Base-by-base conservation (phyloP, 2,797 vertebrate genomes). In the Aphelocoma californica region DNA sequence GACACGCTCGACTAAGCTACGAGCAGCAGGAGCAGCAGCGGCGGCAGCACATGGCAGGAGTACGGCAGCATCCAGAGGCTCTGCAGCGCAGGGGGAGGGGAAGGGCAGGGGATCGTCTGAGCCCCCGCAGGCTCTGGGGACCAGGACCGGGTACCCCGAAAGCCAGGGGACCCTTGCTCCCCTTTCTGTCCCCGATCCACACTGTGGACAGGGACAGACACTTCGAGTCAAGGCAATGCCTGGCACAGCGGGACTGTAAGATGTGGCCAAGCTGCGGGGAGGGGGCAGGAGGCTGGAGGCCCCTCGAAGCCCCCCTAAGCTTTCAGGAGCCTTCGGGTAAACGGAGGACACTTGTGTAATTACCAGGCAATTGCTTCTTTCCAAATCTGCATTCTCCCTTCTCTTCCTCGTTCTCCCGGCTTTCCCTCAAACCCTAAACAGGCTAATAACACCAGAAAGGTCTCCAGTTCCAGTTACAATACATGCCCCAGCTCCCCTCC, bases 11-110 rank as follows among this genome's bases (percentile, higher is more conserved):
- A 89, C 84, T 97, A 95, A 90, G 97, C 97, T 96, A 97, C 87
- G 90, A 97, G 97, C 96, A 96, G 89, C 95, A 88, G 85, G 57
- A 67, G 97, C 95, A 44, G 97, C 91, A 81, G 97, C 90, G 86
- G 97, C 98, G 42, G 97, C 98, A 40, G 98, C 98, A 98, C 98
- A 98, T 98, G 98, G 98, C 95, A 96, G 97, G 88, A 92, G 96
- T 90, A 88, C 83, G 86, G 80, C 92, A 70, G 94, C 92, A 95
- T 93, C 89, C 93, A 74, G n/a, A 90, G 91, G 31, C 90, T 89
- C 95, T 64, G 97, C 97, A 86, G 97, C 97, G 95, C 95, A 67
- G 88, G 94, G 81, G 92, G 92, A 94, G 75, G 81, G 84, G 86
- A 72, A 32, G 72, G 54, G 81, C 81, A 67, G 57, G 62, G 61